Evolutionary conservation across 1,140 invertebrate species (phyloP), one percentile per base, ranked within the genome.

Genomic region (Cephus cinctus): DNA sequence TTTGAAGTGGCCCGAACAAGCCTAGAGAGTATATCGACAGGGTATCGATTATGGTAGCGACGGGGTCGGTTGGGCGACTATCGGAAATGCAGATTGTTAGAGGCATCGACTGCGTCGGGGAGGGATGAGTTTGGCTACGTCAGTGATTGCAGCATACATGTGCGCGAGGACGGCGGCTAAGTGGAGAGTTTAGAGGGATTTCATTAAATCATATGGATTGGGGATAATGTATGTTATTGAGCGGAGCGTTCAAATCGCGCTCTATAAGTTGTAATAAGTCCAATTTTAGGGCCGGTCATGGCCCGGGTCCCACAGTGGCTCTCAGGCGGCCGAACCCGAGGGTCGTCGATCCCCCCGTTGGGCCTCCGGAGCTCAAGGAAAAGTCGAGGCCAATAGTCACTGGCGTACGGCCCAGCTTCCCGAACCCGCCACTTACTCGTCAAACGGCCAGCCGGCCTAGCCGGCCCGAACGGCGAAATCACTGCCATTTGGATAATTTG

Each of bases 121-220:
- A 53, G 39, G 48, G 41, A 58, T 51, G 43, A 18, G 52, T 41
- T 56, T 58, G 54, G 64, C n/a, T n/a, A n/a, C n/a, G n/a, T n/a
- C n/a, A n/a, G n/a, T n/a, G n/a, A n/a, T n/a, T n/a, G n/a, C n/a
- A n/a, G n/a, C n/a, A n/a, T n/a, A n/a, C n/a, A n/a, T n/a, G n/a
- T n/a, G n/a, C 61, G 67, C 65, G 61, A 67, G 65, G 65, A 74
- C 67, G 59, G 51, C 69, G 59, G 47, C 59, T 77, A 77, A 77
- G 73, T 76, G 73, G 73, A 74, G 71, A 77, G 75, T 75, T 77
- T 77, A 76, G 73, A 77, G 71, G 66, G 67, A 75, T 76, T 77
- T 77, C 75, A 77, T 77, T 77, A 77, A 77, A 77, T 77, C 75
- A 76, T 77, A 77, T 75, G 71, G 67, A 77, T 77, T 75, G 73